Base-by-base conservation (phyloP, 2,797 vertebrate species). In the Ciconia nigra region DNA sequence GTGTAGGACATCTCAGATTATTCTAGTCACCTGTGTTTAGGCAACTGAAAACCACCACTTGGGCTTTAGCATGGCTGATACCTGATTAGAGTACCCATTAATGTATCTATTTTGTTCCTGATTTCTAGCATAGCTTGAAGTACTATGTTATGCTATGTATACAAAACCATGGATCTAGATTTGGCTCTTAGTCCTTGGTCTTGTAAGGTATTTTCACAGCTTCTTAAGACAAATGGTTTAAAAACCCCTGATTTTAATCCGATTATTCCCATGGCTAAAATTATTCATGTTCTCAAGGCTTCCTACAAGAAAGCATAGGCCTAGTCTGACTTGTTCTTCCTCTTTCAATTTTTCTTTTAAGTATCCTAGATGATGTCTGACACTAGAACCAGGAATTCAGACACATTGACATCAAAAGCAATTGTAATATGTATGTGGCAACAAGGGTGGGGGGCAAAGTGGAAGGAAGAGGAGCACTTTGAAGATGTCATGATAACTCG, bases 401-500 rank as follows among this genome's bases (percentile, higher is more conserved):
- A 93, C 90, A 91, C 72, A 52, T 28, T 65, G 93, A 96, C 96
- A 95, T 97, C 96, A 97, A 97, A 97, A 97, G 94, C 94, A 96
- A 95, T 94, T 93, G 94, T 89, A 91, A 61, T 95, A 85, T 91
- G 71, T 29, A 80, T 96, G 94, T 91, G 90, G 87, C 44, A 97
- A 89, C 82, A 96, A 89, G 93, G 92, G 96, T 91, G 93, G 83
- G 72, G 81, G 92, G 31, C 81, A 88, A 87, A 90, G 93, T 91
- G 97, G 97, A 97, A 97, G 96, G 97, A 97, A 97, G 92, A 96
- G 86, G 73, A 97, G 87, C 71, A 89, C 91, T 93, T 97, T 97
- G 92, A 96, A 94, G 96, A 97, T 95, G 85, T 95, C 90, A 84
- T 94, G 97, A 97, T 97, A 97, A 97, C 89, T 94, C 54, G 2